Evolutionary conservation across 2,113 vertebrate species (phyloP).

Genomic region (Ptyas mucosa): DNA sequence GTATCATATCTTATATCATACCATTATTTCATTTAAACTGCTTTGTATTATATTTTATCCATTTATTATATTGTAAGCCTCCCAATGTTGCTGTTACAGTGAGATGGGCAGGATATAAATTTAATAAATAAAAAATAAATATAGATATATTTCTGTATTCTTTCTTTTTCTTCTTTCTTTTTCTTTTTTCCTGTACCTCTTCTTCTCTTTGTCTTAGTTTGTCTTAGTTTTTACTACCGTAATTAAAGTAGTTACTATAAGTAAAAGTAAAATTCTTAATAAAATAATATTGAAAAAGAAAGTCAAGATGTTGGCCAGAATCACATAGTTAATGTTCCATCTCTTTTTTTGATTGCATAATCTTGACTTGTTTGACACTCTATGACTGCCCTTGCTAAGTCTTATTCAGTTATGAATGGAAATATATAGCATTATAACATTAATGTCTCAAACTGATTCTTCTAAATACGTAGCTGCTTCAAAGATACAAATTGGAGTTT

Average conservation of each 20-base stretch:
- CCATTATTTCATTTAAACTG: no score
- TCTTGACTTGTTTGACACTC: background rate
- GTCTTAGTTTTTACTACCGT: background rate
- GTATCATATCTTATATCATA: no score
- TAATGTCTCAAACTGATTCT: slow-evolving; percentile 30
- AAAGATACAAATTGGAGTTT: slow-evolving; percentile 36
- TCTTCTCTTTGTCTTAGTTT: background rate
- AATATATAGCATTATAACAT: background rate
- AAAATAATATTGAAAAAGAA: background rate
- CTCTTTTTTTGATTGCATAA: background rate
- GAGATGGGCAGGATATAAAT: no score
- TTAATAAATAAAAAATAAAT: no score
- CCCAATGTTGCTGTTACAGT: background rate
- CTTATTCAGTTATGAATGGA: background rate
- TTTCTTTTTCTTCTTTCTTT: background rate
- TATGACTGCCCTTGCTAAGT: background rate
- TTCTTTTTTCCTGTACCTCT: background rate
- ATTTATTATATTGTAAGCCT: background rate
- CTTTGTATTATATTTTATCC: no score
- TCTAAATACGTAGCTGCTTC: slow-evolving; percentile 51
- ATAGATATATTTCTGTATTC: background rate
- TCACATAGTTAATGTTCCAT: background rate
- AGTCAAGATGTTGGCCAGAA: background rate
- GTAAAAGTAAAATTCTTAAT: background rate
- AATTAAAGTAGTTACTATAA: background rate